Evolutionary conservation across 2,113 vertebrate genomes (phyloP).

Genomic region (Lonchura striata): DNA sequence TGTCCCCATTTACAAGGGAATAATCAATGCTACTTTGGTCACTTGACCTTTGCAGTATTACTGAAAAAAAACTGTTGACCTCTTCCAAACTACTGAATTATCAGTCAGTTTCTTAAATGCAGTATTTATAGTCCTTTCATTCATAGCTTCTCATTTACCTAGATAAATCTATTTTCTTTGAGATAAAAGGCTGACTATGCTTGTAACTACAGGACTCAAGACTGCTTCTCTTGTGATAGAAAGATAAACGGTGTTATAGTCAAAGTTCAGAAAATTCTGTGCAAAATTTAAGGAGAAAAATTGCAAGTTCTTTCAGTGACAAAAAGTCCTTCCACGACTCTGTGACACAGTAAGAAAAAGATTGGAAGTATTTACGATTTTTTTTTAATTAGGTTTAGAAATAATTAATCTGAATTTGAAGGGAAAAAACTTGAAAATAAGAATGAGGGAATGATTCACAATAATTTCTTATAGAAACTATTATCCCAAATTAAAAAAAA

Average conservation of each 20-base stretch:
- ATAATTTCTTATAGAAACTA: not conserved
- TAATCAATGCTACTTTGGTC: not conserved
- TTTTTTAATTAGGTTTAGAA: not conserved
- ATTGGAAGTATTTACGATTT: not conserved
- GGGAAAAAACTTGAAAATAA: not conserved
- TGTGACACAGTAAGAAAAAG: not conserved
- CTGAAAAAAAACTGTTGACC: not conserved
- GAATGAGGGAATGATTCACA: not conserved
- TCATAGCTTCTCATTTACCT: not conserved
- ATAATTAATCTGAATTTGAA: not conserved
- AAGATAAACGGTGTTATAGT: not conserved
- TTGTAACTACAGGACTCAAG: not conserved
- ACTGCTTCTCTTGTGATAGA: not conserved
- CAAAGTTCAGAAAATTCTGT: not conserved
- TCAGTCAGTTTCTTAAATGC: not conserved
- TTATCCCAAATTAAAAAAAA: not conserved
- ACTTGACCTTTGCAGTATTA: not conserved
- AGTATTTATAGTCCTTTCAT: not conserved
- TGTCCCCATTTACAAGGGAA: not conserved
- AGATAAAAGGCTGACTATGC: not conserved
- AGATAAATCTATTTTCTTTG: not conserved
- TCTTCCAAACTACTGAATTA: not conserved
- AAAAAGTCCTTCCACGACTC: not conserved
- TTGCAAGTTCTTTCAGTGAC: not conserved
- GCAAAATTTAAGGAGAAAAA: not conserved